Base-by-base conservation (phyloP, 1,140 invertebrate species). In the Bombus terrestris region DNA sequence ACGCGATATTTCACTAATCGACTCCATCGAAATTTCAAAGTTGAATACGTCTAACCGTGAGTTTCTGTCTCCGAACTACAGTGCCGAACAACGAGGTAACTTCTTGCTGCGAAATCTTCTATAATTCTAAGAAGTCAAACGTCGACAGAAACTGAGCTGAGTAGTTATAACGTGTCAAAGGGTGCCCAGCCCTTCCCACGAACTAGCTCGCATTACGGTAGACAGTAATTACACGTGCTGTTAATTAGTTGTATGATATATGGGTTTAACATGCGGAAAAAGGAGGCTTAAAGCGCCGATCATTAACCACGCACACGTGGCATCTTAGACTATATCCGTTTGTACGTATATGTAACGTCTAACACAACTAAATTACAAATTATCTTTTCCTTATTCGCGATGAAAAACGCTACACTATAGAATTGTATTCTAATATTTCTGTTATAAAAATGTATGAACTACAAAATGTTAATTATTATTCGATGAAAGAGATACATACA, bases 201-300 rank as follows among this genome's bases (percentile, higher is more conserved):
- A 57, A 79, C 43, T 53, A 68, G 80, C 80, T 85, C 88, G 74
- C 85, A 88, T 91, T 91, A 91, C 89, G 88, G 88, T 91, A 88
- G 88, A 85, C 89, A 83, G 88, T 92, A 93, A 93, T 92, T 92
- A 92, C 85, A 59, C 64, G 81, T 87, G 85, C 87, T 88, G 91
- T 92, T 93, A 93, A 93, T 93, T 93, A 92, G 89, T 81, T 76
- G 83, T 88, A 83, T 91, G 92, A 93, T 92, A 88, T 92, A 92
- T 88, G 90, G 79, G 86, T 91, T 88, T 80, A 78, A 78, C 74
- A 68, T 68, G 53, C 41, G 69, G 47, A 43, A 64, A 62, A 64
- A 37, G 72, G 43, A 37, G 69, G 79, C 28, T 83, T 37, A 76
- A 18, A 32, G 69, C 75, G 59, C 68, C 77, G 81, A 85, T 86